Evolutionary conservation across 2,888 invertebrate species (phyloP).

Genomic region (Pherbina coryleti): DNA sequence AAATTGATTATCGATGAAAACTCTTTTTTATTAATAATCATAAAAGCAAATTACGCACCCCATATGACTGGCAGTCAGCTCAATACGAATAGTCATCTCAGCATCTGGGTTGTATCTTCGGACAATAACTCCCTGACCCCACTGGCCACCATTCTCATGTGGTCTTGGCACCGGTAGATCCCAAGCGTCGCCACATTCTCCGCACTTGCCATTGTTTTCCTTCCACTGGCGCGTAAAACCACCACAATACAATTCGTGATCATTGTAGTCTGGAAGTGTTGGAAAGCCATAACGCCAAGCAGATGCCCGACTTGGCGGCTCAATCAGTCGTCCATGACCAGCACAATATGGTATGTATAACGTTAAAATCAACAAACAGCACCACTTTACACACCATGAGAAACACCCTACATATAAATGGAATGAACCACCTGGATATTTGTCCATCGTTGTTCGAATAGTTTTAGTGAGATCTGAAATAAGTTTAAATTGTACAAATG

Average conservation of each 20-base stretch:
- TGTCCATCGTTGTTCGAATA: not conserved
- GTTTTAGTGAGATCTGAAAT: no score
- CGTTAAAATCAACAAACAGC: not conserved
- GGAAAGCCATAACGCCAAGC: constrained; percentile 92
- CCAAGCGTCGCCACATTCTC: constrained; percentile 89
- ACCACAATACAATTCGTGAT: constrained; percentile 89
- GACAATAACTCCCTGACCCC: constrained; percentile 85
- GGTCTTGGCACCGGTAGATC: constrained; percentile 78
- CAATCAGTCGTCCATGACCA: constrained; percentile 72
- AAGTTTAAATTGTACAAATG: no score
- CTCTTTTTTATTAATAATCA: no score
- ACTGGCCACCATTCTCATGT: constrained; percentile 87
- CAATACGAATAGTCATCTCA: constrained; percentile 80
- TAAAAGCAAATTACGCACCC: constrained; percentile 70
- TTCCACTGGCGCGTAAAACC: constrained; percentile 88
- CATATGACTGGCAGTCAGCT: constrained; percentile 89
- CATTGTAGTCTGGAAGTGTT: constrained; percentile 90
- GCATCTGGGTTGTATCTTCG: constrained; percentile 80
- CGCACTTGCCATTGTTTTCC: constrained; percentile 85
- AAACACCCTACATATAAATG: not conserved
- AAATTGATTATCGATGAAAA: no score
- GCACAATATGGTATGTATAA: constrained; percentile 47
- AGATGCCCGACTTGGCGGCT: constrained; percentile 88
- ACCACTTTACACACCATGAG: not conserved
- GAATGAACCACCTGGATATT: not conserved